Percentiles rank a stretch among this genome's conserved stretches.
phyloP scores from a whole-genome alignment of 2,888 invertebrate genomes.

The Ennomos erosarius region DNA sequence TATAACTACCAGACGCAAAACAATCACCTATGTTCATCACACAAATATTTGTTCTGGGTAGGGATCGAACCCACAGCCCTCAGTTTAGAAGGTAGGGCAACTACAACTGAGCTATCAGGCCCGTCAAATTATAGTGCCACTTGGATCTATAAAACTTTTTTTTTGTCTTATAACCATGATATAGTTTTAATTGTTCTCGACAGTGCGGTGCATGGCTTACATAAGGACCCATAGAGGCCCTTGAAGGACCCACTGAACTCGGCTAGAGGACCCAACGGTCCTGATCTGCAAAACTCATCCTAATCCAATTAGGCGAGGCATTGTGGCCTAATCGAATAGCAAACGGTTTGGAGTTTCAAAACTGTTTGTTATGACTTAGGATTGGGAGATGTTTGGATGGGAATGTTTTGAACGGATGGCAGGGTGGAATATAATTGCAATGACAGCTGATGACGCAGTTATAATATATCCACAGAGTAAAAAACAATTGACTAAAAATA shows the following conservation, averaged over 20 bases:
- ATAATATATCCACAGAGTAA: too few species aligned
- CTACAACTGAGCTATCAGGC: too few species aligned
- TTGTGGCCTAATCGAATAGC: constrained; percentile 50
- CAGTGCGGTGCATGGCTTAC: constrained; percentile 27
- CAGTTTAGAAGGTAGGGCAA: too few species aligned
- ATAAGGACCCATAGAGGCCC: constrained; percentile 17
- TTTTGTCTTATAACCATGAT: constrained; percentile 3
- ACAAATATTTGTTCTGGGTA: too few species aligned
- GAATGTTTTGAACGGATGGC: background rate
- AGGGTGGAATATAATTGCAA: too few species aligned
- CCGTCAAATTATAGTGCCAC: too few species aligned
- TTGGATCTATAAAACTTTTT: too few species aligned
- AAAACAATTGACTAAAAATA: too few species aligned
- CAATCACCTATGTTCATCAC: too few species aligned
- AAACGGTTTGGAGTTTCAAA: constrained; percentile 36
- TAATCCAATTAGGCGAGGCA: constrained; percentile 62
- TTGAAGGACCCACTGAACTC: constrained; percentile 28
- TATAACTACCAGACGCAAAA: too few species aligned
- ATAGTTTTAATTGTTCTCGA: constrained; percentile 27
- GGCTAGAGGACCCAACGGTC: constrained; percentile 35
- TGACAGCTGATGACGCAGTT: too few species aligned
- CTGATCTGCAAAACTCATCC: constrained; percentile 62
- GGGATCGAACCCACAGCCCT: too few species aligned
- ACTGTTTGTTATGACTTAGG: constrained; percentile 39
- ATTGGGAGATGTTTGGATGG: constrained; percentile 20